phyloP scores from a whole-genome alignment of 2,888 invertebrate genomes.

The Cephus sareptanus region DNA sequence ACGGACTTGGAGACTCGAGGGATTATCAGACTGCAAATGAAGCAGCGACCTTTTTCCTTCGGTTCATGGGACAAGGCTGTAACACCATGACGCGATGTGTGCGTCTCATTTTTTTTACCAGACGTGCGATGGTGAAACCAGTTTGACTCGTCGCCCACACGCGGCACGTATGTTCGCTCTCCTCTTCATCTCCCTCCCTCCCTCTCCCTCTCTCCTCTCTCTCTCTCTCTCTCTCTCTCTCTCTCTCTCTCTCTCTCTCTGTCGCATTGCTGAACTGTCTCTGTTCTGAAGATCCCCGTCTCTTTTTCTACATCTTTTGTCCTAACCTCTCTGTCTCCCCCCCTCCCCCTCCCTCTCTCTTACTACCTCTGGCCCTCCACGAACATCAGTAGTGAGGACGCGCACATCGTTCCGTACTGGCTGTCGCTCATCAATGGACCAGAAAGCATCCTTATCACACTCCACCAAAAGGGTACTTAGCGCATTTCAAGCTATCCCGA shows the following conservation, averaged over 20 bases:
- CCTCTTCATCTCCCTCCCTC: not conserved
- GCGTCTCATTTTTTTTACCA: conserved; percentile 21
- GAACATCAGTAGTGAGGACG: not conserved
- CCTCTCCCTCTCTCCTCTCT: not conserved
- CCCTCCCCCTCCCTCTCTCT: not conserved
- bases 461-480: not conserved
- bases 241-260: not conserved
- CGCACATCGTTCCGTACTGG: not conserved
- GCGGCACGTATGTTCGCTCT: conserved; percentile 5
- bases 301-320: not conserved
- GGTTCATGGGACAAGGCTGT: conserved; percentile 5
- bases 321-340: not conserved
- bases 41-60: not conserved
- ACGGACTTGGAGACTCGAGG: not conserved
- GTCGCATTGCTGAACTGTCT: not conserved
- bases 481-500: not conserved
- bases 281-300: not conserved
- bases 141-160: conserved; percentile 45
- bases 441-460: not conserved
- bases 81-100: conserved; percentile 5
- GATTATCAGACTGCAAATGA: conserved; percentile 7
- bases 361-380: not conserved
- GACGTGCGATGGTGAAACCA: conserved; percentile 35
- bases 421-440: not conserved
- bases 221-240: not conserved